A percentile compares a stretch with the other conserved stretches of the same genome.
phyloP scores from a whole-genome alignment of 2,797 vertebrate species.

The Mus spretus region DNA sequence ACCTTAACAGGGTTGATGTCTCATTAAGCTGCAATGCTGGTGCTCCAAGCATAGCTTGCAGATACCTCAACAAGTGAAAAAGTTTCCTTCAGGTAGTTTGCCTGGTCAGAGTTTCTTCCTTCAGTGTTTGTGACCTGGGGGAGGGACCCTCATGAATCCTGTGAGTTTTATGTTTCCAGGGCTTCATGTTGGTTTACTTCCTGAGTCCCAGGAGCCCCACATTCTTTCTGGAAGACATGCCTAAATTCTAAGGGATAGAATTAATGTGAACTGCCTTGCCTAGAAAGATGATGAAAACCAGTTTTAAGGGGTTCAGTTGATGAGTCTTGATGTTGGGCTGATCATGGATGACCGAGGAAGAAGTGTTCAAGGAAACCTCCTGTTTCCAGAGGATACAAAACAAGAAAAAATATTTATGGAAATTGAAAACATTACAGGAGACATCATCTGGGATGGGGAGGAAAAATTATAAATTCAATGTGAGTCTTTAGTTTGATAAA shows the following conservation, averaged over 20 bases:
- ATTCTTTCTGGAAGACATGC: not conserved
- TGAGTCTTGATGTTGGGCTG: not conserved
- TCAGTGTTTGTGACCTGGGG: not conserved
- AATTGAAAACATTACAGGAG: not conserved
- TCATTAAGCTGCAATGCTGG: not conserved
- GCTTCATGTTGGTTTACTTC: not conserved
- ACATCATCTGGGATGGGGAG: not conserved
- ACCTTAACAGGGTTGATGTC: not conserved
- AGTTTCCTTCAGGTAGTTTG: not conserved
- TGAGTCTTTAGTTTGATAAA: not conserved
- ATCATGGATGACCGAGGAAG: not conserved
- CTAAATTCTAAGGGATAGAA: not conserved
- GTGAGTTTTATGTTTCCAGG: not conserved
- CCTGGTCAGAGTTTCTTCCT: not conserved
- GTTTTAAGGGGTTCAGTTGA: not conserved
- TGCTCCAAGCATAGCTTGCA: not conserved
- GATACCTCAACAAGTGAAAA: not conserved
- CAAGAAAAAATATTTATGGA: not conserved
- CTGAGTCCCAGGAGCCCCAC: not conserved
- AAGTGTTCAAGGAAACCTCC: not conserved
- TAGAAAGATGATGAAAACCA: not conserved
- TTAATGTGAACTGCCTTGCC: not conserved
- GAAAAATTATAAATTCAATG: not conserved
- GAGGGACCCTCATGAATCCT: not conserved
- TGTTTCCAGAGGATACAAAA: not conserved